phyloP scores from a whole-genome alignment of 1,140 invertebrate species.

The Chionoecetes opilio region DNA sequence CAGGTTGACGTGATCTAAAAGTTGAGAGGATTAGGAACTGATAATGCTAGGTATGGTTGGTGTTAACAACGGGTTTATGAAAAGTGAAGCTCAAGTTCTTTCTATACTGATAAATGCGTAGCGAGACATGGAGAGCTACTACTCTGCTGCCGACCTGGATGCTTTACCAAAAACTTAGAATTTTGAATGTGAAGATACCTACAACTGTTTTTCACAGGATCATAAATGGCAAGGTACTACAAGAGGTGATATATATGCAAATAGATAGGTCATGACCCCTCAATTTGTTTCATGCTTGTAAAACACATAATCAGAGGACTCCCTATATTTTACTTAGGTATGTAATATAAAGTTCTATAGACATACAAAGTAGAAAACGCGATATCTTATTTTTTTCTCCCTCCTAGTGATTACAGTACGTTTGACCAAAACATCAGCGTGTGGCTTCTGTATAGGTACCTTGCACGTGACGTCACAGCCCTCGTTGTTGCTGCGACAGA shows the following conservation, averaged over 20 bases:
- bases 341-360: neutral
- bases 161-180: constrained; percentile 41
- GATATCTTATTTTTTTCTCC: too few relatives aligned
- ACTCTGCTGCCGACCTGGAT: constrained; percentile 50
- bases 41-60: constrained; percentile 84
- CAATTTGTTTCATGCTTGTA: constrained; percentile 82
- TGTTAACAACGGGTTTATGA: constrained; percentile 82
- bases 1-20: constrained; percentile 31
- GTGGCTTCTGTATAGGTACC: too few relatives aligned
- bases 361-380: neutral
- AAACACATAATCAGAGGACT: constrained; percentile 79
- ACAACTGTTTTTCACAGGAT: constrained; percentile 71
- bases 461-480: too few relatives aligned
- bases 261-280: constrained; percentile 79
- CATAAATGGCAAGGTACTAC: constrained; percentile 39
- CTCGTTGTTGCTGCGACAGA: too few relatives aligned
- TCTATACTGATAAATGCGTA: constrained; percentile 42
- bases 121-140: neutral
- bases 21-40: constrained; percentile 84
- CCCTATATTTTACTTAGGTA: neutral
- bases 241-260: constrained; percentile 32
- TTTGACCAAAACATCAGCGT: too few relatives aligned
- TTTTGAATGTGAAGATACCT: constrained; percentile 58
- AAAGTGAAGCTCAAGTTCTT: constrained; percentile 36
- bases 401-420: neutral